phyloP scores from a whole-genome alignment of 2,113 vertebrate genomes.

The Ia io region DNA sequence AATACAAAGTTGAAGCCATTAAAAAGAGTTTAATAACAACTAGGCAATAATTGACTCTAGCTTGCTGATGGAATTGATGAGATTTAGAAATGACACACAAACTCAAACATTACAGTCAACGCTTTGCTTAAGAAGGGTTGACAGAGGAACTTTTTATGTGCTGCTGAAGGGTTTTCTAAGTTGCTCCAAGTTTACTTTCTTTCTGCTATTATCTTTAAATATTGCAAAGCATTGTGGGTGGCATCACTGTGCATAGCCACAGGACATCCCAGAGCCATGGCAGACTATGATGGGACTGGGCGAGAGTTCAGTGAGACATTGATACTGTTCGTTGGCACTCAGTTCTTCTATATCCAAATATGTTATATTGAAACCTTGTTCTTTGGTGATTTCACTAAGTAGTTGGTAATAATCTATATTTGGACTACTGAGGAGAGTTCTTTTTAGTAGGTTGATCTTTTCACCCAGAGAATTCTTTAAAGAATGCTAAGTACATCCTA shows the following conservation, averaged over 20 bases:
- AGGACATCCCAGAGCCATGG: conserved; percentile 87
- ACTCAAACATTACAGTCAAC: conserved; percentile 20
- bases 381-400: conserved; percentile 87
- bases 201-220: conserved; percentile 85
- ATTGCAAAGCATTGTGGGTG: conserved; percentile 87
- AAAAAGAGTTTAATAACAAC: conserved; percentile 66
- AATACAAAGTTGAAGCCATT: conserved; percentile 72
- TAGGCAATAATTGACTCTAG: conserved; percentile 37
- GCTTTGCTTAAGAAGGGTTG: background rate
- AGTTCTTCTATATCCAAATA: conserved; percentile 91
- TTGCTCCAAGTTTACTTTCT: conserved; percentile 57
- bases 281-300: conserved; percentile 87
- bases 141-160: background rate
- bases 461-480: conserved; percentile 87
- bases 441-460: conserved; percentile 87
- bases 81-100: conserved; percentile 54
- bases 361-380: conserved; percentile 89
- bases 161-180: background rate
- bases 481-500: conserved; percentile 77
- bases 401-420: conserved; percentile 91
- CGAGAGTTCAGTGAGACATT: conserved; percentile 88
- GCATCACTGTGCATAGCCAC: conserved; percentile 86
- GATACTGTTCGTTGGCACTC: conserved; percentile 88
- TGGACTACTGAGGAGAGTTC: conserved; percentile 89
- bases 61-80: background rate